Conservation (phyloP, 2,888 invertebrate genomes). For the Drosophila merina region DNA sequence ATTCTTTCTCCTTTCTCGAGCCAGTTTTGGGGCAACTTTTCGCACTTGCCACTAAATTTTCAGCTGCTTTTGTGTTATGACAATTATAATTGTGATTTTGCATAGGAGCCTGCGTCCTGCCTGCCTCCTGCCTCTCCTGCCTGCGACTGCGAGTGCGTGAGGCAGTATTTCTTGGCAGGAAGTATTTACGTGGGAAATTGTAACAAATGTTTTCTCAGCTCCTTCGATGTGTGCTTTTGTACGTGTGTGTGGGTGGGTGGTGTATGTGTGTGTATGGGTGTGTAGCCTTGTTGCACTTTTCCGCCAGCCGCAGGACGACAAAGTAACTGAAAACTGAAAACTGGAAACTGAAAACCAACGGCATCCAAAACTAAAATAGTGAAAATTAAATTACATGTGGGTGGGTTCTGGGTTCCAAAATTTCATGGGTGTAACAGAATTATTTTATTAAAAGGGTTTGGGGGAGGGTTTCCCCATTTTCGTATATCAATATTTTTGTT, state of each 20-base stretch:
- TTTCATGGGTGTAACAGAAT: not conserved
- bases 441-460: not conserved
- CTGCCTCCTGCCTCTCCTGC: not conserved
- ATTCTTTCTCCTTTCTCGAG: not conserved
- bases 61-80: slow-evolving; percentile 78
- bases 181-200: slow-evolving; percentile 76
- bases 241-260: slow-evolving; percentile 10
- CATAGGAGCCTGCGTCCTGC: slow-evolving; percentile 37
- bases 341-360: slow-evolving; percentile 36
- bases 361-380: slow-evolving; percentile 68
- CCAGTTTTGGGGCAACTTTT: slow-evolving; percentile 60
- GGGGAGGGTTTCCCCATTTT: not conserved
- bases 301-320: slow-evolving; percentile 36
- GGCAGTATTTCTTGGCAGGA: slow-evolving; percentile 64
- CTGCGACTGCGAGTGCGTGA: slow-evolving; percentile 8
- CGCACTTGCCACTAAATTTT: slow-evolving; percentile 77
- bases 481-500: not conserved
- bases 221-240: slow-evolving; percentile 27
- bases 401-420: slow-evolving; percentile 4
- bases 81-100: slow-evolving; percentile 75
- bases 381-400: slow-evolving; percentile 62
- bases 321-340: slow-evolving; percentile 52
- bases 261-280: slow-evolving; percentile 9
- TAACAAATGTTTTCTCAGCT: slow-evolving; percentile 68
- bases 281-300: slow-evolving; percentile 70